These are phyloP conservation scores for Platichthys stellatus DNA, from an alignment of 2,113 vertebrate genomes.

Conservation along the genomic window DNA sequence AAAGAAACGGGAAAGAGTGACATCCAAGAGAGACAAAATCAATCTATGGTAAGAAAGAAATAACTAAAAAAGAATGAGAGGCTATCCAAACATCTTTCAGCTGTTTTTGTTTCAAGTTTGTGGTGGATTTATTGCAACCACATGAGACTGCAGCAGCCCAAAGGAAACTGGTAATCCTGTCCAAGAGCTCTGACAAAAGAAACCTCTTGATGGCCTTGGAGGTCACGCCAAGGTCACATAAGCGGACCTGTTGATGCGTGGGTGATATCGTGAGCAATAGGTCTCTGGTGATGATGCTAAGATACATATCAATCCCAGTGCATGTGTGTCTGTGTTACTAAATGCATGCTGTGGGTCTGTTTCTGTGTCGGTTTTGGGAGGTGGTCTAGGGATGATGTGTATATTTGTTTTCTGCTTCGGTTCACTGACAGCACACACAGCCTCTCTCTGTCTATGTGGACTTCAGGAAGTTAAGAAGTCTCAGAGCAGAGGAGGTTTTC, in stretches of 20 bases:
- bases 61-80: slow-evolving; percentile 10
- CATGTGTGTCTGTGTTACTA: neutral
- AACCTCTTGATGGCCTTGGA: slow-evolving; percentile 42
- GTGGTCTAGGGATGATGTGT: slow-evolving; percentile 18
- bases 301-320: slow-evolving; percentile 12
- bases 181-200: slow-evolving; percentile 55
- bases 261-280: slow-evolving; percentile 65
- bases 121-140: slow-evolving; percentile 71
- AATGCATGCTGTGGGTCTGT: slow-evolving; percentile 19
- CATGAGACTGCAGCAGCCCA: slow-evolving; percentile 64
- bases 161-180: slow-evolving; percentile 65
- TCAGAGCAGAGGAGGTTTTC: slow-evolving; percentile 45
- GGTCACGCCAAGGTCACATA: slow-evolving; percentile 47
- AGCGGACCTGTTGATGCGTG: slow-evolving; percentile 52
- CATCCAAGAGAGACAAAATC: slow-evolving; percentile 25
- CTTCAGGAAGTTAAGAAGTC: slow-evolving; percentile 43
- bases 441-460: slow-evolving; percentile 39
- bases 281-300: slow-evolving; percentile 51
- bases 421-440: slow-evolving; percentile 63
- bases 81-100: slow-evolving; percentile 69
- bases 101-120: slow-evolving; percentile 58
- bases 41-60: slow-evolving; percentile 21
- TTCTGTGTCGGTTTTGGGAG: slow-evolving; percentile 21
- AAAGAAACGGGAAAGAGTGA: slow-evolving; percentile 25
- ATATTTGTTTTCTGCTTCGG: slow-evolving; percentile 53